phyloP scores from a whole-genome alignment of 2,797 vertebrate genomes.

The Muraenolepis orangiensis region DNA sequence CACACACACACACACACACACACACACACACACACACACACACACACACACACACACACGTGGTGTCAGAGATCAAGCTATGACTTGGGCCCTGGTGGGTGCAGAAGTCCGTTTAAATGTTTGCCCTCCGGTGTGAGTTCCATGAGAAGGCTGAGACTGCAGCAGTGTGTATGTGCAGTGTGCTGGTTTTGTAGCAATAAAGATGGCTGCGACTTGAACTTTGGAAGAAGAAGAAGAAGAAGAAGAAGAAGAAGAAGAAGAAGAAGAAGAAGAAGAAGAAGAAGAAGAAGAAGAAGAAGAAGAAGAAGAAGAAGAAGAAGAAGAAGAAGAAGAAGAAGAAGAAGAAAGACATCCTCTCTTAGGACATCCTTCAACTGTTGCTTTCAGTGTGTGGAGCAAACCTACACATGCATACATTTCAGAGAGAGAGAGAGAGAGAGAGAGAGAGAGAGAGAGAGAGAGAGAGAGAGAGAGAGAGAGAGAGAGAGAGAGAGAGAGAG shows the following conservation, averaged over 20 bases:
- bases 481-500: conserved; percentile 16
- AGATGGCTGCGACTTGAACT: conserved; percentile 15
- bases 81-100: conserved; percentile 3
- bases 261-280: conserved; percentile 34
- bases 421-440: background rate
- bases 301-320: no score
- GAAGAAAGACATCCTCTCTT: conserved; percentile 42
- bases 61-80: background rate
- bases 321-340: conserved; percentile 31
- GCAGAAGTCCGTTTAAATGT: conserved; percentile 29
- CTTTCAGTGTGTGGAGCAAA: conserved; percentile 46
- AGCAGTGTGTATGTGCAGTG: conserved; percentile 1
- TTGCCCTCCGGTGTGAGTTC: conserved; percentile 31
- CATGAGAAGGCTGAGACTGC: conserved; percentile 1
- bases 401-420: conserved; percentile 67
- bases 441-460: background rate
- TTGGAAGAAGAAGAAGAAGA: conserved; percentile 10
- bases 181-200: conserved; percentile 42
- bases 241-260: no score
- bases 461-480: conserved; percentile 32
- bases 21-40: background rate
- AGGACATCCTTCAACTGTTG: conserved; percentile 46
- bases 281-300: conserved; percentile 8
- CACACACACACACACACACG: background rate
- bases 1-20: background rate